A percentile compares a stretch with the other conserved stretches of the same genome.
These are phyloP conservation scores for Cromileptes altivelis DNA, from an alignment of 2,113 vertebrate species.

Conservation along the genomic window DNA sequence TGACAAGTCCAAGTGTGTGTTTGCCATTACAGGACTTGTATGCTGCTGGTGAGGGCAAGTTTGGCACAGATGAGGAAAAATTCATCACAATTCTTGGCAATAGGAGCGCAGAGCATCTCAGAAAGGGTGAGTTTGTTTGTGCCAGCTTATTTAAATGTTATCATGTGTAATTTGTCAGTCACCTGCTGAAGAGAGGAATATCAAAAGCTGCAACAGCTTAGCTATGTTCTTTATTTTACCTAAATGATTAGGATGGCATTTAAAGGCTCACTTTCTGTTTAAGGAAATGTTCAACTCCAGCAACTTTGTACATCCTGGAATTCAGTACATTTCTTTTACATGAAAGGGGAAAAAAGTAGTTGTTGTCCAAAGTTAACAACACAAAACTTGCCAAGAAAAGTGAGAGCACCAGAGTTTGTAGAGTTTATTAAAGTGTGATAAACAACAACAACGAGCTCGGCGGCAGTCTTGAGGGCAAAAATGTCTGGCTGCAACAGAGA, in stretches of 20 bases:
- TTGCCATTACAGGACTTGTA: conserved; percentile 88
- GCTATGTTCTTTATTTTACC: neutral
- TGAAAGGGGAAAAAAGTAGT: neutral
- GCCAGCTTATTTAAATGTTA: neutral
- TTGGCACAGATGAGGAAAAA: conserved; percentile 95
- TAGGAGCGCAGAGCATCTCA: conserved; percentile 90
- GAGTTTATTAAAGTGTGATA: conserved; percentile 3
- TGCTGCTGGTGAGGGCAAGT: conserved; percentile 92
- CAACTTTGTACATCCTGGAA: neutral
- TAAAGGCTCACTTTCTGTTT: too few species aligned
- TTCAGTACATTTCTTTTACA: neutral
- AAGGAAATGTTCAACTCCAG: neutral
- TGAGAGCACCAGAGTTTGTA: neutral
- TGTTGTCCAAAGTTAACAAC: neutral
- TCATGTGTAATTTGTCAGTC: neutral
- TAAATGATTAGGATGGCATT: too few species aligned
- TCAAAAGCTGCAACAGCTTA: neutral
- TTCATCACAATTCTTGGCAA: conserved; percentile 95
- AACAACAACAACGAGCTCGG: conserved; percentile 14
- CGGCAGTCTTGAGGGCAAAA: neutral
- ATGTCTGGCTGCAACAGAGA: neutral
- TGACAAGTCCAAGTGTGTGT: conserved; percentile 10
- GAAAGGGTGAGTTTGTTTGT: conserved; percentile 74
- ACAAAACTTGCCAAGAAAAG: neutral
- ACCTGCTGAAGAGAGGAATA: neutral